Evolutionary conservation across 2,888 invertebrate species (phyloP), one percentile per base, ranked within the genome.

Genomic region (Taphrorychus bicolor): DNA sequence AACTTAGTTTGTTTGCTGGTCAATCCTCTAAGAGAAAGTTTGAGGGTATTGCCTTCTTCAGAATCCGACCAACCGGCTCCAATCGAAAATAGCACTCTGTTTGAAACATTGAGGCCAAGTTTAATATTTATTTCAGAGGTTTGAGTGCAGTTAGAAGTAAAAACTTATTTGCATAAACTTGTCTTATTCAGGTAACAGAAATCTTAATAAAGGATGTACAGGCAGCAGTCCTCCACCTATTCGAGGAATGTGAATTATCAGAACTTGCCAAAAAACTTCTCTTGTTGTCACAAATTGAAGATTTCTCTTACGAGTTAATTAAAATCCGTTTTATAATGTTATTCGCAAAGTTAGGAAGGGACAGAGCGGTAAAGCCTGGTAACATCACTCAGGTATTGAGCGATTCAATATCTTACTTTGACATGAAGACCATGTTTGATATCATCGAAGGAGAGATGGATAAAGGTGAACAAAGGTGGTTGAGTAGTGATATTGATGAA

Each of bases 1-100:
- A 82, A 85, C 68, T 84, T 92, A 5, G 77, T 91, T 1, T 75
- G 77, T 14, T 82, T 83, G 70, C 85, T 91, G 19, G 78, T 89
- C 52, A 82, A 83, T 51, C 90, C 90, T 0, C 77, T 92, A 2
- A 80, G 59, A 72, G 76, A 71, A 24, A 17, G 61, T 66, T 19
- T 82, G 7, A 41, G 32, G 32, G 18, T 9, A 19, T 59, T 64
- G 21, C 45, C 51, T n/a, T 48, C 7, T 5, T 11, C 24, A 3
- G 19, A 14, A 14, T 19, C 51, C 7, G 40, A n/a, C 2, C 24
- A 59, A 51, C 23, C 53, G 21, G 7, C 59, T 1, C 24, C 51
- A 7, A 51, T 60, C 11, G 45, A 56, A 42, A 60, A 24, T 49
- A 41, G 23, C 7, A 32, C 58, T 5, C 42, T 63, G 21, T 70